These are phyloP conservation scores for Apodemia hepburni DNA, from an alignment of 2,888 invertebrate genomes.

Conservation along the genomic window DNA sequence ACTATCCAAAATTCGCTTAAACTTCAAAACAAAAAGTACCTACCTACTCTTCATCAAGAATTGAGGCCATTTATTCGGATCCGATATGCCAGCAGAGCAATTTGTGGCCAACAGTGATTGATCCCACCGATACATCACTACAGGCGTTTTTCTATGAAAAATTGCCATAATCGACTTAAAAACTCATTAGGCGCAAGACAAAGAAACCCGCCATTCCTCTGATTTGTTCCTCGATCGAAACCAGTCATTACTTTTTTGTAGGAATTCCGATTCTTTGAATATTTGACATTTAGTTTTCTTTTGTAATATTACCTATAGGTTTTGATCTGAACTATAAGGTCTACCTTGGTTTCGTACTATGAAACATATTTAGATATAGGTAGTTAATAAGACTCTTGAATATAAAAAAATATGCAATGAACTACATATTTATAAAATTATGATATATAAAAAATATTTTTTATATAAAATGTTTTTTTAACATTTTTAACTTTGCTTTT, in stretches of 20 bases:
- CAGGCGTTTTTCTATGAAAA: slow-evolving; percentile 80
- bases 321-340: background rate
- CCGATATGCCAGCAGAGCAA: slow-evolving; percentile 62
- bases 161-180: slow-evolving; percentile 80
- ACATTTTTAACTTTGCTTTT: too few species aligned
- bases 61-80: slow-evolving; percentile 35
- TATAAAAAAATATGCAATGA: too few species aligned
- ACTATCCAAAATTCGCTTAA: slow-evolving; percentile 1
- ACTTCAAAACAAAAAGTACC: slow-evolving; percentile 21
- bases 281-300: slow-evolving; percentile 16
- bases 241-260: slow-evolving; percentile 71
- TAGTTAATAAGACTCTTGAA: background rate
- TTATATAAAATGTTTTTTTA: too few species aligned
- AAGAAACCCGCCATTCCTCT: slow-evolving; percentile 75
- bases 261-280: slow-evolving; percentile 22
- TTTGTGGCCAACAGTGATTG: slow-evolving; percentile 75
- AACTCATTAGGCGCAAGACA: slow-evolving; percentile 79
- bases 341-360: background rate
- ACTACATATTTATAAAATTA: too few species aligned
- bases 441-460: background rate
- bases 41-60: slow-evolving; percentile 8
- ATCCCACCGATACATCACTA: slow-evolving; percentile 78
- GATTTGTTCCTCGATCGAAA: slow-evolving; percentile 74
- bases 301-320: background rate
- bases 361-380: too few species aligned